Percentiles rank a stretch among this genome's conserved stretches.
phyloP scores from a whole-genome alignment of 1,140 invertebrate species.

The Acyrthosiphon pisum region DNA sequence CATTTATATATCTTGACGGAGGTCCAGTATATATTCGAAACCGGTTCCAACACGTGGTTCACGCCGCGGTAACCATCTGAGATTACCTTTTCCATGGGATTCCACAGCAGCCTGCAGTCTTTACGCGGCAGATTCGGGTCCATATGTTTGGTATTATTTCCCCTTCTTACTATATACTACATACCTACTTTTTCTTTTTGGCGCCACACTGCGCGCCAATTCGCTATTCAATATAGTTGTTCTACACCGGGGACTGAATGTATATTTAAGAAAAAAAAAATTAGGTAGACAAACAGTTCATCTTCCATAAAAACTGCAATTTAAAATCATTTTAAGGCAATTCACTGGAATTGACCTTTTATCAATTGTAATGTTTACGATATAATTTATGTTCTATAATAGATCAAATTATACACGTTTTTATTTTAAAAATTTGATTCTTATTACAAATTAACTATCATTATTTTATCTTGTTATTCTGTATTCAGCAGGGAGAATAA shows the following conservation, averaged over 20 bases:
- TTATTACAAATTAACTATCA: background rate
- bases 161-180: background rate
- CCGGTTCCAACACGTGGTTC: conserved; percentile 48
- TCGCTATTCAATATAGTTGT: background rate
- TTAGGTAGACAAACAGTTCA: background rate
- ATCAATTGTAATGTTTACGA: too few species aligned
- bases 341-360: too few species aligned
- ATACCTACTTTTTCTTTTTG: conserved; percentile 23
- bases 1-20: background rate
- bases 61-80: conserved; percentile 4
- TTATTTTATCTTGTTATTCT: background rate
- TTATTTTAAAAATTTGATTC: background rate
- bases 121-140: conserved; percentile 5
- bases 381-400: background rate
- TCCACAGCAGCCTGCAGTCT: background rate
- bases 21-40: conserved; percentile 17
- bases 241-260: background rate
- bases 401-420: background rate
- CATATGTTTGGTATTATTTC: conserved; percentile 14
- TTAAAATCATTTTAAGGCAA: too few species aligned
- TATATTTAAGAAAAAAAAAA: background rate
- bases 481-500: background rate
- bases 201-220: conserved; percentile 31
- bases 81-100: conserved; percentile 29
- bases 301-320: too few species aligned